Evolutionary conservation across 2,113 vertebrate species (phyloP), one percentile per base, ranked within the genome.

Genomic region (Australoheros scitulus): DNA sequence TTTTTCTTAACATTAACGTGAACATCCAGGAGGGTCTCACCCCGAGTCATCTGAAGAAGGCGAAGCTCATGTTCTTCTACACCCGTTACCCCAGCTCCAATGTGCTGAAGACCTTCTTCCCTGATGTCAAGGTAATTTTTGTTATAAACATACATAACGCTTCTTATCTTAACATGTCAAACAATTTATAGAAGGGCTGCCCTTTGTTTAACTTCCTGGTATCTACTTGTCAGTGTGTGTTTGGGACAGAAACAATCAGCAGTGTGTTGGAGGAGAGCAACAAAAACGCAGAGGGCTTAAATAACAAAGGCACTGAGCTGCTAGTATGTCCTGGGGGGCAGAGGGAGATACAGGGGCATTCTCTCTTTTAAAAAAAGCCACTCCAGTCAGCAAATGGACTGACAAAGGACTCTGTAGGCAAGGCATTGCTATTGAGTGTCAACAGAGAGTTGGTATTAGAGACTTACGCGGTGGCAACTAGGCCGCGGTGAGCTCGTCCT

Each of bases 31-130:
- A 99, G 88, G 96, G 96, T 0, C 94, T 99, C 90, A 99, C 96
- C 14, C 97, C 98, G 0, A 93, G 96, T 77, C 98, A 99, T 92
- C 92, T 99, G 95, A 99, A 97, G 96, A 99, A 99, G 88, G 98
- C 98, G 77, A 99, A 99, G 74, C 94, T 99, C 59, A 99, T 99
- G 98, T 99, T 99, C 93, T 99, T 99, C 95, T 99, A 98, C 92
- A 97, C 98, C 1, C 97, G 98, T 81, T 99, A 99, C 81, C 98
- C 98, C 72, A 98, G 97, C 94, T 99, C 98, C 85, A 96, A 94
- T 61, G 95, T 98, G 79, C 95, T 99, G 91, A 99, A 98, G 90
- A 96, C 95, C 52, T 98, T 96, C 89, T 99, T 99, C 90, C 97
- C 97, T 0, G 98, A 99, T 0, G 97, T 99, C 80, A 98, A 99